Percentiles rank a stretch among this genome's conserved stretches.
These are phyloP conservation scores for Podabrus alpinus DNA, from an alignment of 2,888 invertebrate genomes.

Conservation along the genomic window DNA sequence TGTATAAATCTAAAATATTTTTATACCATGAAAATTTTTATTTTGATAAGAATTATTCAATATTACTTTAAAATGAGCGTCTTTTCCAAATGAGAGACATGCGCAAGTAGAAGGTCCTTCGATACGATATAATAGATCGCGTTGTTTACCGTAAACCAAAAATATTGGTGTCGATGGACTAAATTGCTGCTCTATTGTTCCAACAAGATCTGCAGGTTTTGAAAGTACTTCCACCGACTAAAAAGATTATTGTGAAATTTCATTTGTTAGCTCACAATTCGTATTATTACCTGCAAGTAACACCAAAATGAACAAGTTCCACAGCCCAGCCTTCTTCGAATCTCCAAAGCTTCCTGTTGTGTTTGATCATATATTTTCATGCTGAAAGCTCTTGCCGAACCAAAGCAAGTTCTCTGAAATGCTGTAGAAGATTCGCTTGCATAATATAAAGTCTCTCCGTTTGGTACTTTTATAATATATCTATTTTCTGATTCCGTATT, in stretches of 20 bases:
- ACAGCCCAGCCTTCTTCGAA: conserved; percentile 72
- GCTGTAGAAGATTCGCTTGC: conserved; percentile 69
- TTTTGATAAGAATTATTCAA: neutral
- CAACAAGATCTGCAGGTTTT: conserved; percentile 72
- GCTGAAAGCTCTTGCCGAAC: conserved; percentile 72
- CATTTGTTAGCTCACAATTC: neutral
- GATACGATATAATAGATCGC: conserved; percentile 68
- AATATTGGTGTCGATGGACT: conserved; percentile 70
- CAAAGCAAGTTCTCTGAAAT: conserved; percentile 71
- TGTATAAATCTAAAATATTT: conserved; percentile 58
- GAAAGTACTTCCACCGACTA: conserved; percentile 73
- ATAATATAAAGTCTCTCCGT: conserved; percentile 76
- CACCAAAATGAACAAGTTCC: conserved; percentile 72
- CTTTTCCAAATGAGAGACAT: conserved; percentile 62
- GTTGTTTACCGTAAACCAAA: conserved; percentile 67
- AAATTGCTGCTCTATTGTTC: conserved; percentile 71
- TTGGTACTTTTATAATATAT: conserved; percentile 71
- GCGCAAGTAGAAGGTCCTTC: conserved; percentile 73
- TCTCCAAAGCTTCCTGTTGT: conserved; percentile 79
- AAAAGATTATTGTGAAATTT: conserved; percentile 25
- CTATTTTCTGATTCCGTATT: conserved; percentile 71
- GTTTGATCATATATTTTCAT: conserved; percentile 82
- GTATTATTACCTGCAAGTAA: conserved; percentile 65
- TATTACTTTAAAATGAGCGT: conserved; percentile 65
- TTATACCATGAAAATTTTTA: neutral